Evolutionary conservation across 2,888 invertebrate genomes (phyloP).

Genomic region (Melikaiella ostensackeni): DNA sequence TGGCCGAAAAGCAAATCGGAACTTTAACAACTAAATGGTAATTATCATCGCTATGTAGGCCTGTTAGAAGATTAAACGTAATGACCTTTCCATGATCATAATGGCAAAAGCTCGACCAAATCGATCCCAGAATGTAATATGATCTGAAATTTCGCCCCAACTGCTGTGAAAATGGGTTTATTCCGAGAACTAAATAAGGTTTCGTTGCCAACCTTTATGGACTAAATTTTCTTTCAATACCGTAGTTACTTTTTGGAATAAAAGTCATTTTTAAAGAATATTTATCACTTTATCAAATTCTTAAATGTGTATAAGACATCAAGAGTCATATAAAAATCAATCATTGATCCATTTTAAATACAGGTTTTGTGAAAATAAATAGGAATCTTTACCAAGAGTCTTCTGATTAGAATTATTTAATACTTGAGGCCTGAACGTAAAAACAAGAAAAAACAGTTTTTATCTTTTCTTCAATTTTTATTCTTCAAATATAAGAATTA

Average conservation of each 20-base stretch:
- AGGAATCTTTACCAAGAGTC: no score
- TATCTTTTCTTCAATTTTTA: no score
- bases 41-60: not conserved
- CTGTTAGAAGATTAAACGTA: conserved; percentile 5
- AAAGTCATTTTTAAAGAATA: not conserved
- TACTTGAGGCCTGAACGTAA: no score
- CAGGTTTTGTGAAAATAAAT: no score
- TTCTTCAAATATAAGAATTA: no score
- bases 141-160: conserved; percentile 18
- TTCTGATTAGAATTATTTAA: no score
- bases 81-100: not conserved
- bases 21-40: not conserved
- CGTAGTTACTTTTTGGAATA: not conserved
- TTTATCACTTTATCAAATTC: no score
- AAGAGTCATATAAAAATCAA: no score
- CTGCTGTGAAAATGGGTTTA: not conserved
- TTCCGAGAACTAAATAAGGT: conserved; percentile 6
- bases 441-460: no score
- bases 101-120: not conserved
- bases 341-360: no score
- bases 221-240: not conserved
- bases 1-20: conserved; percentile 6
- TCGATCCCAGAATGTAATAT: not conserved
- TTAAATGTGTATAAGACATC: no score
- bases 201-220: not conserved